Evolutionary conservation across 2,113 vertebrate species (phyloP).

Genomic region (Aptenodytes patagonicus): DNA sequence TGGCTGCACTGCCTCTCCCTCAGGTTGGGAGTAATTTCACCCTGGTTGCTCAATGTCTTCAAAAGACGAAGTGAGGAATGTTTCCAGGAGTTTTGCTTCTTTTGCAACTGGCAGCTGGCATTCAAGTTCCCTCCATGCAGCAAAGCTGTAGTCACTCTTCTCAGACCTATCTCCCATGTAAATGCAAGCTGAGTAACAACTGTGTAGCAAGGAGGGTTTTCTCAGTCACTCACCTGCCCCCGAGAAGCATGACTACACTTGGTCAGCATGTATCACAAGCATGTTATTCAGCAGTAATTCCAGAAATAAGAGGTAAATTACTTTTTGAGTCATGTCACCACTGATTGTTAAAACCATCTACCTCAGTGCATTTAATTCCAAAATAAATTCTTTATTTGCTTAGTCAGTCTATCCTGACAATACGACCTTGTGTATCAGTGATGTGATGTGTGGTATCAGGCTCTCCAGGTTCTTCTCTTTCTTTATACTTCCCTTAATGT

Average conservation of each 20-base stretch:
- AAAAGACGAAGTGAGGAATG: not conserved
- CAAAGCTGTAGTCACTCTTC: not conserved
- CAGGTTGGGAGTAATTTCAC: not conserved
- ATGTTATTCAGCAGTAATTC: not conserved
- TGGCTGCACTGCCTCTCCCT: not conserved
- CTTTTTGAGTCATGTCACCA: not conserved
- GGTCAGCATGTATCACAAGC: not conserved
- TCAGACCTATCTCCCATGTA: not conserved
- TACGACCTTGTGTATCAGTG: not conserved
- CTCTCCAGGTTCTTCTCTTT: not conserved
- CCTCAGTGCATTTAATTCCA: not conserved
- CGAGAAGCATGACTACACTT: not conserved
- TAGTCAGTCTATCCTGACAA: not conserved
- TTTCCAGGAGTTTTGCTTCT: not conserved
- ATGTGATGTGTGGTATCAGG: not conserved
- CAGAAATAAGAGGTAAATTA: not conserved
- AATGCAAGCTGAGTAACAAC: not conserved
- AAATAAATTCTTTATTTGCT: not conserved
- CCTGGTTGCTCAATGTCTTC: not conserved
- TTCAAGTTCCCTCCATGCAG: not conserved
- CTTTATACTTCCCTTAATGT: not conserved
- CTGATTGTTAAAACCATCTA: not conserved
- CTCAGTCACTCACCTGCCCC: not conserved
- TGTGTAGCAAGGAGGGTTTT: not conserved
- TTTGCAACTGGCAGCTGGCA: not conserved